phyloP scores from a whole-genome alignment of 2,113 vertebrate genomes.

The Bos javanicus region DNA sequence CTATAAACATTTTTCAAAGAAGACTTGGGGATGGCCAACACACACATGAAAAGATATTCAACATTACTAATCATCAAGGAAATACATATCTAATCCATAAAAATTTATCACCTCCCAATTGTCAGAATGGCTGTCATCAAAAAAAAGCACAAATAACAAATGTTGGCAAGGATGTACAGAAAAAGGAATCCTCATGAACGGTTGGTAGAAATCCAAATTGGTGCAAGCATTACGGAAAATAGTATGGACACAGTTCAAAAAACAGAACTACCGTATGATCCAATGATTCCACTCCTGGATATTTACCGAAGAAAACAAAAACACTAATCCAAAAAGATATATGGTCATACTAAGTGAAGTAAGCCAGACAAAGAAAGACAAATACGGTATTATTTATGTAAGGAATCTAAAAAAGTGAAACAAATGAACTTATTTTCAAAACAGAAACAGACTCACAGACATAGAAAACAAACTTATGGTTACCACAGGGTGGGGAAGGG shows the following conservation, averaged over 20 bases:
- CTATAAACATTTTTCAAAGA: neutral
- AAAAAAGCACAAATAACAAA: neutral
- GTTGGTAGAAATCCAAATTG: neutral
- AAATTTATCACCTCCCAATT: neutral
- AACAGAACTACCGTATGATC: neutral
- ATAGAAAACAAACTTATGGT: neutral
- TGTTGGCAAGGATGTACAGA: neutral
- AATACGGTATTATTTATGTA: neutral
- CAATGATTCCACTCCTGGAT: neutral
- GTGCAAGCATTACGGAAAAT: neutral
- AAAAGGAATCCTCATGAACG: neutral
- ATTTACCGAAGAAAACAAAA: neutral
- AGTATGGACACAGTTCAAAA: neutral
- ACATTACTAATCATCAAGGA: neutral
- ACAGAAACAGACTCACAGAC: neutral
- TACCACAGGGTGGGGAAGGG: neutral
- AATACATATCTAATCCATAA: neutral
- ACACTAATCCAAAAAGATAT: neutral
- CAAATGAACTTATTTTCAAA: neutral
- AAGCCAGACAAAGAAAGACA: neutral
- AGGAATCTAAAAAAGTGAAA: neutral
- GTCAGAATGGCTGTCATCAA: neutral
- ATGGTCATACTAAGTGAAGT: neutral
- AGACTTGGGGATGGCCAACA: neutral
- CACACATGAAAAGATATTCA: neutral